phyloP scores from a whole-genome alignment of 2,888 invertebrate species.

The Griposia aprilina region DNA sequence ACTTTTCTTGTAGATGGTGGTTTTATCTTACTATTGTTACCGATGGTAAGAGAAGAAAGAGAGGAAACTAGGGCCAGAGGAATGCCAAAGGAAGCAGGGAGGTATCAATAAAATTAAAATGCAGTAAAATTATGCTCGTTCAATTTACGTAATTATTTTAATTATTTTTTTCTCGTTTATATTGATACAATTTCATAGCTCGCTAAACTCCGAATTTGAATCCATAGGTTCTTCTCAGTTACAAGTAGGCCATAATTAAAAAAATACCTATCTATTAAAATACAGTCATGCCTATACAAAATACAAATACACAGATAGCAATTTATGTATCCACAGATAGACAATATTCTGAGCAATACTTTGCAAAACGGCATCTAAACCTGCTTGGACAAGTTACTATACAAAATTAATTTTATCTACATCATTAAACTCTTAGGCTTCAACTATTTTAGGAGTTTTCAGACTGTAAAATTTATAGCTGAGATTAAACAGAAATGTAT shows the following conservation, averaged over 20 bases:
- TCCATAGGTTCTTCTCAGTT: conserved; percentile 72
- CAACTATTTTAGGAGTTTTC: conserved; percentile 43
- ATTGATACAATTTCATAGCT: conserved; percentile 79
- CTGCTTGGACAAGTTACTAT: conserved; percentile 47
- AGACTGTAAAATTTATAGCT: conserved; percentile 29
- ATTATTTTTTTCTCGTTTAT: conserved; percentile 71
- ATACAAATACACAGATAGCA: conserved; percentile 72
- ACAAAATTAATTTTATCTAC: conserved; percentile 40
- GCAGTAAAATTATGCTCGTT: conserved; percentile 63
- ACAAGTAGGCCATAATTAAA: conserved; percentile 74
- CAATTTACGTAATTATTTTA: conserved; percentile 75
- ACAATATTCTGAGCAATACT: conserved; percentile 71
- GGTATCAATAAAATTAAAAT: conserved; percentile 51
- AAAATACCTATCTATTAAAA: conserved; percentile 80
- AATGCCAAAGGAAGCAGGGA: background rate
- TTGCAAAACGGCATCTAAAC: conserved; percentile 59
- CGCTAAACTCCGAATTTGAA: conserved; percentile 75
- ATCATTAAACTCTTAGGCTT: conserved; percentile 31
- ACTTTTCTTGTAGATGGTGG: background rate
- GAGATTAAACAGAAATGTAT: conserved; percentile 32
- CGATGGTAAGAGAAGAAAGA: background rate
- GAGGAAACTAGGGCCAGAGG: background rate
- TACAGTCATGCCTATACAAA: conserved; percentile 81
- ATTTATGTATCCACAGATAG: conserved; percentile 66
- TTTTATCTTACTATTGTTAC: background rate